Conservation (phyloP, 1,140 invertebrate genomes). For the Heliconius himera region DNA sequence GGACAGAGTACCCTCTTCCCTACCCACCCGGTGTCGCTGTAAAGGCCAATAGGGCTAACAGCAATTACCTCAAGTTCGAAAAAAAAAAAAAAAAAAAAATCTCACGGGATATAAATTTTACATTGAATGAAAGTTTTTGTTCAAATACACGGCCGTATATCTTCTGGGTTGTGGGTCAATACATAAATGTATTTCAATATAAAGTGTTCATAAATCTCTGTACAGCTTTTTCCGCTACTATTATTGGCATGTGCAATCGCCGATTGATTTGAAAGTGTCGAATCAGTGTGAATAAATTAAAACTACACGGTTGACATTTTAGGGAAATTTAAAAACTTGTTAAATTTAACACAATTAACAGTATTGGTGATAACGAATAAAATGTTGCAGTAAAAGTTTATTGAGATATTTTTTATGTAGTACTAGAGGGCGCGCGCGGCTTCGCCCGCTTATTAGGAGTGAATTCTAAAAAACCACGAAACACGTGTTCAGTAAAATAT, state of each 20-base stretch:
- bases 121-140: conserved; percentile 45
- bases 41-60: too few species aligned
- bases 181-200: conserved; percentile 54
- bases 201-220: conserved; percentile 50
- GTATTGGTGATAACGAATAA: too few species aligned
- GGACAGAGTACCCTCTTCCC: too few species aligned
- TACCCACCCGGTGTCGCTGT: too few species aligned
- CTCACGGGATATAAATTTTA: conserved; percentile 45
- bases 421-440: too few species aligned
- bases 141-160: conserved; percentile 47
- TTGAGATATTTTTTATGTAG: not conserved
- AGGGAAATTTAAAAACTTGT: not conserved
- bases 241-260: conserved; percentile 12
- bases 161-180: conserved; percentile 43
- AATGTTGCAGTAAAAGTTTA: too few species aligned
- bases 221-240: conserved; percentile 31
- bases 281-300: not conserved
- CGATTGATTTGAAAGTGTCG: conserved; percentile 14
- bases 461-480: too few species aligned
- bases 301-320: not conserved
- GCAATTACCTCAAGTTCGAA: too few species aligned
- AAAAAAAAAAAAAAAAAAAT: too few species aligned
- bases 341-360: not conserved
- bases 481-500: too few species aligned
- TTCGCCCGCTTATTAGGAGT: too few species aligned